Evolutionary conservation across 2,113 vertebrate species (phyloP), one percentile per base, ranked within the genome.

Genomic region (Phasianus colchicus): DNA sequence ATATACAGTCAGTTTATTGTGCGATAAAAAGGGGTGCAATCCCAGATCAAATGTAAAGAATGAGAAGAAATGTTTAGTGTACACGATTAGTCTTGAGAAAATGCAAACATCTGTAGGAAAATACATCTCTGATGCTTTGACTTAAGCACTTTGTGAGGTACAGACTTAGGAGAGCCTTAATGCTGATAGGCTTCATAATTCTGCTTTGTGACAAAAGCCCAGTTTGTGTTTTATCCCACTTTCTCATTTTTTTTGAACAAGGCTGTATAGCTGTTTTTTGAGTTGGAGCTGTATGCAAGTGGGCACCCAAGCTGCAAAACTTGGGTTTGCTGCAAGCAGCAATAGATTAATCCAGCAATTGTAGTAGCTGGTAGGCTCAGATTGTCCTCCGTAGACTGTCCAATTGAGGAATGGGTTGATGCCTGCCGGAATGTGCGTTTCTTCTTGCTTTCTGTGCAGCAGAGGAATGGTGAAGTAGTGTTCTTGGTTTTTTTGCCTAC

Each of bases 51-150:
- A 5, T 73, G 36, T 80, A 58, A 80, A 80, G 75, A 83, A 77
- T 88, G 29, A 94, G 88, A 86, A 89, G 80, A 94, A 92, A 48
- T 43, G 52, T 84, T 75, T 64, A 74, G 30, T 80, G 50, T 64
- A 47, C 67, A 3, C 19, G 60, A 50, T 83, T 0, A 0, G 50
- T 90, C 72, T 93, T 83, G 73, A 95, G 90, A 88, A 94, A 96
- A 30, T 57, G 61, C 47, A 90, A 89, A 79, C 38, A 83, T 94
- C 88, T 47, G 1, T 82, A 50, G 76, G 83, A 86, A 89, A 74
- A 83, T 38, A 40, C 60, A 88, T 88, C 24, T 21, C 20, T 66
- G 64, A 50, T 83, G 12, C n/a, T 88, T 67, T 88, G 85, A 48
- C 67, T 66, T 32, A 29, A 66, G 63, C 16, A 32, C 13, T 80